These are phyloP conservation scores for Drosophila nr. perissopoda DNA, from an alignment of 2,888 invertebrate species.

Conservation along the genomic window DNA sequence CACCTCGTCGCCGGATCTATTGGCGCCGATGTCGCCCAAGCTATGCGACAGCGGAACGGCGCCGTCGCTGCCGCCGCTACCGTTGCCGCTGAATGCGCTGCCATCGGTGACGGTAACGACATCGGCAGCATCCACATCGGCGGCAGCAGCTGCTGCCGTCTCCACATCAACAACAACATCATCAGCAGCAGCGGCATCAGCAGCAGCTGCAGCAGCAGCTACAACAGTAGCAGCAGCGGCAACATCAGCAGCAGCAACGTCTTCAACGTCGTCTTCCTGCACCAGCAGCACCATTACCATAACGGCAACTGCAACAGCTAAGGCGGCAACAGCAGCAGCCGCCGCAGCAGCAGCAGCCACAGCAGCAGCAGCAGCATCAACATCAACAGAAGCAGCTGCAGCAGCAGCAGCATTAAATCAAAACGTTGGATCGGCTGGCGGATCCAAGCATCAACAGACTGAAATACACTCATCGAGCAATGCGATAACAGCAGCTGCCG, in stretches of 20 bases:
- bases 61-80: conserved; percentile 62
- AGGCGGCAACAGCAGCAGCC: conserved; percentile 21
- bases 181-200: conserved; percentile 37
- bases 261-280: conserved; percentile 31
- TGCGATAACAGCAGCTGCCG: conserved; percentile 72
- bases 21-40: conserved; percentile 93
- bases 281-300: conserved; percentile 14
- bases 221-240: conserved; percentile 17
- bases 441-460: conserved; percentile 74
- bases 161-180: conserved; percentile 43
- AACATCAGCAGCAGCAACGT: conserved; percentile 13
- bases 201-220: conserved; percentile 51
- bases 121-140: conserved; percentile 56
- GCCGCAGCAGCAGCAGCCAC: neutral
- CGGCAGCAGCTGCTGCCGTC: conserved; percentile 44
- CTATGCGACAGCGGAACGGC: conserved; percentile 86
- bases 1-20: conserved; percentile 95
- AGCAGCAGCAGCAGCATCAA: conserved; percentile 27
- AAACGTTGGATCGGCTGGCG: conserved; percentile 3
- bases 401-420: conserved; percentile 29
- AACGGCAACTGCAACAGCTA: conserved; percentile 36
- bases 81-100: conserved; percentile 52
- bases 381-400: conserved; percentile 7
- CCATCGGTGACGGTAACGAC: conserved; percentile 45
- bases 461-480: conserved; percentile 83